A percentile compares a stretch with the other conserved stretches of the same genome.
These are phyloP conservation scores for Ectemnius continuus DNA, from an alignment of 2,888 invertebrate species.

Conservation along the genomic window DNA sequence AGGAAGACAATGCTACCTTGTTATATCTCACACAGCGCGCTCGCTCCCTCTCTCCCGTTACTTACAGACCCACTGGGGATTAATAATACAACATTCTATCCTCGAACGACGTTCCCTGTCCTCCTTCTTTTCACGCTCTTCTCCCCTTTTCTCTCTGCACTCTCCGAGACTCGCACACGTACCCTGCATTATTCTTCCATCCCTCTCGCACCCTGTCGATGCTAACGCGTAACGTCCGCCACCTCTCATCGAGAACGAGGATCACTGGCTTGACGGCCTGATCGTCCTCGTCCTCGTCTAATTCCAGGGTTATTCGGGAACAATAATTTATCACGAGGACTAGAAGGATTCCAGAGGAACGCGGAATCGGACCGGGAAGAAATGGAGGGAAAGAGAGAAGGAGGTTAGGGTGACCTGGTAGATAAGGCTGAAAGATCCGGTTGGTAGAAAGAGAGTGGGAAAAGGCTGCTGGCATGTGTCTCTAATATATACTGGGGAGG, in stretches of 20 bases:
- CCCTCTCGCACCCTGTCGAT: no score
- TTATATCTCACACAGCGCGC: no score
- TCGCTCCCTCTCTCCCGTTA: slow-evolving; percentile 9
- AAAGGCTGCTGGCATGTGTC: not conserved
- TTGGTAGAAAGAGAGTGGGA: not conserved
- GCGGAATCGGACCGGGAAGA: not conserved
- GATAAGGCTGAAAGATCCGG: not conserved
- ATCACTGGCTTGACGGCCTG: slow-evolving; percentile 43
- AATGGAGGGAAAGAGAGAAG: not conserved
- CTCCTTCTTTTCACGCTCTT: no score
- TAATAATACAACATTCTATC: no score
- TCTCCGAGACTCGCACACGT: no score
- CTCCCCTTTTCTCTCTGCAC: no score
- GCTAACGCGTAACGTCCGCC: no score
- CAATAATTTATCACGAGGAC: slow-evolving; percentile 53
- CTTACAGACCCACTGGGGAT: no score
- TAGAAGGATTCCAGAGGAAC: not conserved
- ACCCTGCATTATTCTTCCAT: no score
- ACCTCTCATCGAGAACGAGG: not conserved
- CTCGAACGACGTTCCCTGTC: no score
- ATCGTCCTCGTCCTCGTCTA: slow-evolving; percentile 21
- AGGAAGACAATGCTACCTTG: no score
- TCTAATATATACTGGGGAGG: slow-evolving; percentile 52
- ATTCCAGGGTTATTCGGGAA: slow-evolving; percentile 25
- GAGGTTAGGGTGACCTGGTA: not conserved